Percentiles rank a stretch among this genome's conserved stretches.
Evolutionary conservation across 2,113 vertebrate genomes (phyloP).

Genomic region (Cyprinodon brontotheroides): DNA sequence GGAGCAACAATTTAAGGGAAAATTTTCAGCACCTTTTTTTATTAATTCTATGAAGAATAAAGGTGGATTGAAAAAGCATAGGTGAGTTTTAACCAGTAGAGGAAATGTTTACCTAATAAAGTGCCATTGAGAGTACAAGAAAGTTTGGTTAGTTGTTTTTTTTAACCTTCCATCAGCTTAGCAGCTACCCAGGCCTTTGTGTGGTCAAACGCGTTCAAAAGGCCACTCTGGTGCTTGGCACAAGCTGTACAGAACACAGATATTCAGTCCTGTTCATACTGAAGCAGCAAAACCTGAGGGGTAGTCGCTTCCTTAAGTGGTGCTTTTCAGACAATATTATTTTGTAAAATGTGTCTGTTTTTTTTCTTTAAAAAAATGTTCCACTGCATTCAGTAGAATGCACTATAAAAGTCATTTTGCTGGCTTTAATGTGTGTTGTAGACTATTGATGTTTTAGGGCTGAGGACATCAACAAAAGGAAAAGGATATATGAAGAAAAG

Average conservation of each 20-base stretch:
- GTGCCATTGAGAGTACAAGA: not conserved
- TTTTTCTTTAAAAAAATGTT: constrained; percentile 17
- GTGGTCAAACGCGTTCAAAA: constrained; percentile 44
- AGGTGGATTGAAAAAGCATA: not conserved
- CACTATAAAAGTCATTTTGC: constrained; percentile 20
- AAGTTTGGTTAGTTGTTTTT: constrained; percentile 8
- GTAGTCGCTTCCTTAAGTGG: constrained; percentile 9
- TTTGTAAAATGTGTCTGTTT: constrained; percentile 31
- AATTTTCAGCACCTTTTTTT: not conserved
- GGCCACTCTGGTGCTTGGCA: constrained; percentile 38
- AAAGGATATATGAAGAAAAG: not conserved
- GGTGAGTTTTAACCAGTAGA: not conserved
- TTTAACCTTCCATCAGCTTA: constrained; percentile 36
- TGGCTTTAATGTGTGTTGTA: constrained; percentile 48
- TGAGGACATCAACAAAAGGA: constrained; percentile 25
- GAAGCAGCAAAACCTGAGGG: not conserved
- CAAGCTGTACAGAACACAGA: constrained; percentile 45
- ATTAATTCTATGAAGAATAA: not conserved
- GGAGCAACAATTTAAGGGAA: not conserved
- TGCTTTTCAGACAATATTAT: constrained; percentile 60
- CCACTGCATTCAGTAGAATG: constrained; percentile 11
- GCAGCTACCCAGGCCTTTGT: constrained; percentile 28
- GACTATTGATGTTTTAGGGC: constrained; percentile 21
- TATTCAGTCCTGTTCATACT: constrained; percentile 10
- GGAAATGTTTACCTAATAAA: not conserved